These are phyloP conservation scores for Drosophila auraria DNA, from an alignment of 1,140 invertebrate genomes.

Conservation along the genomic window DNA sequence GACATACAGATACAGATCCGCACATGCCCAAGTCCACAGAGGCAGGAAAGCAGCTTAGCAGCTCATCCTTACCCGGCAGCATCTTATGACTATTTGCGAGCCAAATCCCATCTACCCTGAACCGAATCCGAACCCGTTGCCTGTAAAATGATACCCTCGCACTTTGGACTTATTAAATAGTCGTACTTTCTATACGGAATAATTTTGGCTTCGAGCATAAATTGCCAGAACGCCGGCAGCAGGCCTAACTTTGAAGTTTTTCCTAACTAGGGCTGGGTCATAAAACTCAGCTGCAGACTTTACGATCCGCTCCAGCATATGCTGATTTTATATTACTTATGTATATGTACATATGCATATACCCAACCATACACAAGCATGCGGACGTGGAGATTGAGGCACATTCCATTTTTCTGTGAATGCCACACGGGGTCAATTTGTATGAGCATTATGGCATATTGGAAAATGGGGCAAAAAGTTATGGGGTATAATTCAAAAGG, in stretches of 20 bases:
- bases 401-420: slow-evolving; percentile 25
- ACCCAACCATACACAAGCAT: not conserved
- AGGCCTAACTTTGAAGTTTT: slow-evolving; percentile 70
- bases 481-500: slow-evolving; percentile 70
- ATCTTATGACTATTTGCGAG: slow-evolving; percentile 44
- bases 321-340: slow-evolving; percentile 68
- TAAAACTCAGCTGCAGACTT: slow-evolving; percentile 82
- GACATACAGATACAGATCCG: slow-evolving; percentile 22
- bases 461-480: slow-evolving; percentile 80
- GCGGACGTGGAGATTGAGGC: slow-evolving; percentile 28
- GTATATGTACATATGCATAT: not conserved
- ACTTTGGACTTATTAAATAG: slow-evolving; percentile 83
- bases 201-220: slow-evolving; percentile 55
- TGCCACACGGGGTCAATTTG: slow-evolving; percentile 77
- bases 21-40: slow-evolving; percentile 24
- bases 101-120: slow-evolving; percentile 23
- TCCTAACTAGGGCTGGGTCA: slow-evolving; percentile 67
- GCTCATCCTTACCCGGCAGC: slow-evolving; percentile 31
- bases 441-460: slow-evolving; percentile 82
- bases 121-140: slow-evolving; percentile 34
- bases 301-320: slow-evolving; percentile 68
- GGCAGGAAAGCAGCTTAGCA: slow-evolving; percentile 56
- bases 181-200: slow-evolving; percentile 63
- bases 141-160: slow-evolving; percentile 66
- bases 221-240: slow-evolving; percentile 54